A percentile compares a stretch with the other conserved stretches of the same genome.
These are phyloP conservation scores for Laticauda colubrina DNA, from an alignment of 2,113 vertebrate species.

Conservation along the genomic window DNA sequence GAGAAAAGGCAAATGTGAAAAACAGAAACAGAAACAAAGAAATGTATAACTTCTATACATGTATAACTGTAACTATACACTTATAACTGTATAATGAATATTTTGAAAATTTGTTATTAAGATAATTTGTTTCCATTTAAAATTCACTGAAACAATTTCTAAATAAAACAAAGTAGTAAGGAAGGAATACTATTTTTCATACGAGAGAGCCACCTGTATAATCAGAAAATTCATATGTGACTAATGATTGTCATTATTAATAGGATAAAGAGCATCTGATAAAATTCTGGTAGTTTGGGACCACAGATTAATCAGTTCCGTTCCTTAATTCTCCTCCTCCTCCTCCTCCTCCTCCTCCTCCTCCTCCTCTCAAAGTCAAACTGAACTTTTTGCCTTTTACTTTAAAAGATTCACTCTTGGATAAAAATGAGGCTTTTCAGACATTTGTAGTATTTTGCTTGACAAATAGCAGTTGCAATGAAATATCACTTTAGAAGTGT, in stretches of 20 bases:
- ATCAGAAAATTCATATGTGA: not conserved
- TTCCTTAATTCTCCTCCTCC: not conserved
- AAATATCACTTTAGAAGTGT: slow-evolving; percentile 36
- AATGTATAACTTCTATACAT: not conserved
- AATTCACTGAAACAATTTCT: not conserved
- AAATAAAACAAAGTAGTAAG: not conserved
- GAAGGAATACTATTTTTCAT: not conserved
- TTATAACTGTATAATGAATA: not conserved
- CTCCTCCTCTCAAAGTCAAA: not conserved
- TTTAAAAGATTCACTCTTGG: not conserved
- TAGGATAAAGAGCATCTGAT: not conserved
- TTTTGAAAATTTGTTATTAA: not conserved
- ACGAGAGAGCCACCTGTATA: not conserved
- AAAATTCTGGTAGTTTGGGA: not conserved
- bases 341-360: no score
- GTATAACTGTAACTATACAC: not conserved
- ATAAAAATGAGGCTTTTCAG: slow-evolving; percentile 4
- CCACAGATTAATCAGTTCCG: not conserved
- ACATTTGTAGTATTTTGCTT: slow-evolving; percentile 42
- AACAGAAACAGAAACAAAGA: not conserved
- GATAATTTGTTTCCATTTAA: not conserved
- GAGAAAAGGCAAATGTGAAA: not conserved
- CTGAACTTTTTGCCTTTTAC: not conserved
- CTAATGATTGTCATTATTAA: not conserved
- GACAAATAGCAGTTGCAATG: slow-evolving; percentile 26